A percentile compares a stretch with the other conserved stretches of the same genome.
Conservation (phyloP, 2,113 vertebrate genomes). For the Aythya baeri region DNA sequence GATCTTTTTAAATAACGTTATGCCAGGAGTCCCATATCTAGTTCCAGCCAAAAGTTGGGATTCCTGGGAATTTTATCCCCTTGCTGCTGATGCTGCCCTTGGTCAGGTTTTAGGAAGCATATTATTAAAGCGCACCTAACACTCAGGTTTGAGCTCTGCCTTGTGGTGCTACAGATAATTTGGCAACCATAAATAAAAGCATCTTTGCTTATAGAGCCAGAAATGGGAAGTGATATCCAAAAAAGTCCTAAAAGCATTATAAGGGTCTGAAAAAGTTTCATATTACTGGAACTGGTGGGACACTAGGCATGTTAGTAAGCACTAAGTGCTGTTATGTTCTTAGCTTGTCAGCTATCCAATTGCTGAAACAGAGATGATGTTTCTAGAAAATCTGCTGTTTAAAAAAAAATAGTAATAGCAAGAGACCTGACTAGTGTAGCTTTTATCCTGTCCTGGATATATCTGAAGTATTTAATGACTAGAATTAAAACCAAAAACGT, state of each 20-base stretch:
- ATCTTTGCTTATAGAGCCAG: background rate
- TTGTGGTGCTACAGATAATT: background rate
- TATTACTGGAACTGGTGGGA: background rate
- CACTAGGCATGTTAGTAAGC: background rate
- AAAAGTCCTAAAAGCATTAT: background rate
- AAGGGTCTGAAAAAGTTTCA: background rate
- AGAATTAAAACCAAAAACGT: background rate
- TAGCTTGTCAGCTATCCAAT: background rate
- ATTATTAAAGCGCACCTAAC: background rate
- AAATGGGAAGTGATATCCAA: background rate
- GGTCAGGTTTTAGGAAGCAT: background rate
- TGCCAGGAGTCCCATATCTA: background rate
- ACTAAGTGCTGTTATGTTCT: background rate
- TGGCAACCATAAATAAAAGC: background rate
- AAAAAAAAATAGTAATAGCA: background rate
- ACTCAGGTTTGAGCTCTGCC: background rate
- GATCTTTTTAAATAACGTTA: background rate
- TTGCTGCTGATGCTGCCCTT: background rate
- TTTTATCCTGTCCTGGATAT: background rate
- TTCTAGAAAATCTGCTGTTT: background rate
- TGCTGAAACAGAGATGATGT: background rate
- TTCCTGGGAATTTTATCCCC: background rate
- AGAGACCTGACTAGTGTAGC: background rate
- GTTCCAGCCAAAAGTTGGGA: background rate
- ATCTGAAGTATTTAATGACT: background rate